These are phyloP conservation scores for Dicerorhinus sumatrensis DNA, from an alignment of 2,113 vertebrate species.

Conservation along the genomic window DNA sequence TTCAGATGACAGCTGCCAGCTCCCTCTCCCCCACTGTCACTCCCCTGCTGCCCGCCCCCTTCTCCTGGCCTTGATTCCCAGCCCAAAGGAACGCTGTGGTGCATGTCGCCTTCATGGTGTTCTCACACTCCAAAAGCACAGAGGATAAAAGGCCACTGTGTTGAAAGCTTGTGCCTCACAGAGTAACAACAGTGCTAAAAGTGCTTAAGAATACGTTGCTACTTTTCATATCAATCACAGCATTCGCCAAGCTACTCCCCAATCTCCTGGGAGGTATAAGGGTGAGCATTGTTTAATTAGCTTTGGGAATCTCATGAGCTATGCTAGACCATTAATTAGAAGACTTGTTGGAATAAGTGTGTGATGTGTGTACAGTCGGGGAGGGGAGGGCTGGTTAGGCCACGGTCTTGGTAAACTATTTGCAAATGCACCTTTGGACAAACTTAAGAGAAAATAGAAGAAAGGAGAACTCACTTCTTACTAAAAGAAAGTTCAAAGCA, in stretches of 20 bases:
- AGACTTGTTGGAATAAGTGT: neutral
- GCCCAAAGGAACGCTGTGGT: neutral
- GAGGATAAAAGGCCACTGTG: constrained; percentile 69
- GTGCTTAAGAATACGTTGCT: constrained; percentile 58
- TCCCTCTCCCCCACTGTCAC: neutral
- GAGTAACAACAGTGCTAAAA: constrained; percentile 51
- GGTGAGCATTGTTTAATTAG: constrained; percentile 70
- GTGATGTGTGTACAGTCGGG: neutral
- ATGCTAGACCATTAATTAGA: constrained; percentile 72
- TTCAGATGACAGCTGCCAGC: constrained; percentile 71
- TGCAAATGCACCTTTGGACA: constrained; percentile 51
- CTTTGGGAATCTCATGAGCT: constrained; percentile 56
- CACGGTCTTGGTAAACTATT: constrained; percentile 17
- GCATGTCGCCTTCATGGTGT: neutral
- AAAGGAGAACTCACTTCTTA: constrained; percentile 18
- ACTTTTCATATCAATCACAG: constrained; percentile 75
- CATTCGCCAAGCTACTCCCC: constrained; percentile 9
- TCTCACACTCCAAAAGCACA: constrained; percentile 64
- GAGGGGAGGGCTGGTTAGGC: neutral
- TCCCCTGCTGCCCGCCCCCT: neutral
- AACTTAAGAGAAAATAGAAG: constrained; percentile 11
- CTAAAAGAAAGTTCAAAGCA: constrained; percentile 7
- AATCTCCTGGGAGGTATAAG: constrained; percentile 58
- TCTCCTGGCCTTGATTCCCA: neutral
- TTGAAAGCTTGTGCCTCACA: constrained; percentile 44